phyloP scores from a whole-genome alignment of 1,140 invertebrate genomes.

The Bombus pyrosoma region DNA sequence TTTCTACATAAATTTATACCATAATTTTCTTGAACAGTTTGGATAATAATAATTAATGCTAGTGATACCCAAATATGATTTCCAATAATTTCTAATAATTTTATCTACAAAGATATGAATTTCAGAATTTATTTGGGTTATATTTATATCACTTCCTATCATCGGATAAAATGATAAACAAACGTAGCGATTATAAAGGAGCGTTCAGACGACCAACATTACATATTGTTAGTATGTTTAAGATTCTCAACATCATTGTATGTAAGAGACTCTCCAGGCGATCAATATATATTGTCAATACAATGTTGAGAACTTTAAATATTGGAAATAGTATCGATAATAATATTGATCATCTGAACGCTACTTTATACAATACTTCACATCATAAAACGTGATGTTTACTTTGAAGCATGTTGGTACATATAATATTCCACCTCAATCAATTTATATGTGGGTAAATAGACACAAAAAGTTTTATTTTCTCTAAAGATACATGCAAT shows the following conservation, averaged over 20 bases:
- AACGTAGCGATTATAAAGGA: no score
- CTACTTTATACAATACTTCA: no score
- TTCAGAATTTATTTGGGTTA: neutral
- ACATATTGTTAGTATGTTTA: no score
- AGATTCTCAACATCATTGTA: no score
- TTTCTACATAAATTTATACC: neutral
- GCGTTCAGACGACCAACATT: no score
- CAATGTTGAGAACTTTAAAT: no score
- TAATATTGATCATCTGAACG: no score
- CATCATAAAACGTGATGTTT: neutral
- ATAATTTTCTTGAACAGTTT: no score
- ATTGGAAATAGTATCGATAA: no score
- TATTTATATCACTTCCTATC: neutral
- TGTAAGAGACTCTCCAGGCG: no score
- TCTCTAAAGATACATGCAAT: neutral
- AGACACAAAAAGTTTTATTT: neutral
- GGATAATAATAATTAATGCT: neutral
- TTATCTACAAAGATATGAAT: neutral
- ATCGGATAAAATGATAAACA: neutral
- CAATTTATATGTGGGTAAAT: neutral
- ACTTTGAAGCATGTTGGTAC: neutral
- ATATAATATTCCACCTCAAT: neutral
- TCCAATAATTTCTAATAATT: no score
- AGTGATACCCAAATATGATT: neutral
- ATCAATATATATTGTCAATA: no score